phyloP scores from a whole-genome alignment of 2,888 invertebrate genomes.

The Oligia latruncula region DNA sequence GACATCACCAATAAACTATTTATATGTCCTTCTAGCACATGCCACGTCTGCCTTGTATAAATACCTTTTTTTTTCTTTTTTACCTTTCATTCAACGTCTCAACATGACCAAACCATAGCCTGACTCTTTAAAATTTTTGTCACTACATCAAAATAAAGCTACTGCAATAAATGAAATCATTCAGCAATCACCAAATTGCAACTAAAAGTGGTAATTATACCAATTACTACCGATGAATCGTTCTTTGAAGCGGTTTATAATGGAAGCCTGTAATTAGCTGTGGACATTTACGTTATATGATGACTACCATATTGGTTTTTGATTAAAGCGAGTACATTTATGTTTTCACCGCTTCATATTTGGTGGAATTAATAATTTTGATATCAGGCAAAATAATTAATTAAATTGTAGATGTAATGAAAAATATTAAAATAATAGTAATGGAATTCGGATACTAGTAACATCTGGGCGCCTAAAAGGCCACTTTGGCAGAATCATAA shows the following conservation, averaged over 20 bases:
- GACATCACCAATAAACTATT: neutral
- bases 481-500: no score
- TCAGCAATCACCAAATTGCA: constrained; percentile 17
- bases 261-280: constrained; percentile 41
- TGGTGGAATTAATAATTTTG: constrained; percentile 15
- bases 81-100: no score
- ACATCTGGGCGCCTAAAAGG: neutral
- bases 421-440: neutral
- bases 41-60: neutral
- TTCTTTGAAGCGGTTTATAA: constrained; percentile 55
- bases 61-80: neutral
- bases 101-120: neutral
- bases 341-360: constrained; percentile 20
- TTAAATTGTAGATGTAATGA: neutral
- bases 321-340: constrained; percentile 43
- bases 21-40: neutral
- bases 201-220: constrained; percentile 48
- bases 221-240: constrained; percentile 38
- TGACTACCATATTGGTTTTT: constrained; percentile 49
- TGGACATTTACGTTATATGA: constrained; percentile 11
- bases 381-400: neutral
- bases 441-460: neutral
- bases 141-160: neutral
- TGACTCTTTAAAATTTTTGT: neutral
- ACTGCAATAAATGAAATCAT: neutral